Evolutionary conservation across 2,113 vertebrate species (phyloP).

Genomic region (Origma solitaria): DNA sequence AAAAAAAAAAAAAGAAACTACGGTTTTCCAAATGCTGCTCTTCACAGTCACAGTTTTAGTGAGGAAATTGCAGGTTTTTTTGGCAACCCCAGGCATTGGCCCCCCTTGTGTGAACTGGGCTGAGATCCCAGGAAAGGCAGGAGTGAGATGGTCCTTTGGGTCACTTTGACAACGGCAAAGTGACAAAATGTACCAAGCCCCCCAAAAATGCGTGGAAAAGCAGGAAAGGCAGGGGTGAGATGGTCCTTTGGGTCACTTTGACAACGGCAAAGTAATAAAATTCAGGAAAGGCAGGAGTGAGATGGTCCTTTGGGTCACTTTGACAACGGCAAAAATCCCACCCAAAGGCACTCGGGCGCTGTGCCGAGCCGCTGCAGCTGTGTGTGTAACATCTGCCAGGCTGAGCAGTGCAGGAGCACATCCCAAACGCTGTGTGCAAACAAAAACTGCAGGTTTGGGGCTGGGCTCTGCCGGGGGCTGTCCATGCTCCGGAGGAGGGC

Average conservation of each 20-base stretch:
- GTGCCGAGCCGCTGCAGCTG: background rate
- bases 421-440: background rate
- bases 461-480: background rate
- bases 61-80: fast-evolving
- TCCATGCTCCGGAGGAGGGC: background rate
- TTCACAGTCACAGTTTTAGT: fast-evolving
- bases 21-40: background rate
- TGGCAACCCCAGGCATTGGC: background rate
- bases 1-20: background rate
- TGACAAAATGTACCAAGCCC: too few species aligned
- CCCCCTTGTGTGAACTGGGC: background rate
- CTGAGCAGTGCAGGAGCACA: fast-evolving
- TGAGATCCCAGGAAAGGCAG: background rate
- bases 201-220: too few species aligned
- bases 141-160: fast-evolving
- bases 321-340: background rate
- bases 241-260: too few species aligned
- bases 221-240: too few species aligned
- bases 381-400: background rate
- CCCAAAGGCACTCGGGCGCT: background rate
- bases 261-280: too few species aligned
- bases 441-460: background rate
- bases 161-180: background rate
- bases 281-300: too few species aligned
- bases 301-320: fast-evolving